phyloP scores from a whole-genome alignment of 2,113 vertebrate species.

The Osmerus mordax region DNA sequence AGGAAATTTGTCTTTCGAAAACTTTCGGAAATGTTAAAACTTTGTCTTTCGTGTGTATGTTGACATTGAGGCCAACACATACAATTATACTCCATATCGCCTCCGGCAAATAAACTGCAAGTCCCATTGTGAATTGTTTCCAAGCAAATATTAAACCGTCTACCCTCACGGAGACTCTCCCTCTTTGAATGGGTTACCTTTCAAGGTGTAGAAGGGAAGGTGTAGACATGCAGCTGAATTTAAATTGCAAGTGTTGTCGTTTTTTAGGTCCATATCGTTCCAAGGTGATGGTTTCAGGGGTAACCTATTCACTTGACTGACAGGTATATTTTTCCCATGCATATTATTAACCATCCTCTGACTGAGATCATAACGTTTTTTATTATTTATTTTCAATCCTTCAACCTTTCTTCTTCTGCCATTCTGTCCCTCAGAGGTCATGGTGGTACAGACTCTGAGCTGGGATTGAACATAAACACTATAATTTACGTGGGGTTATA shows the following conservation, averaged over 20 bases:
- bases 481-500: slow-evolving; percentile 57
- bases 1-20: too few species aligned
- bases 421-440: slow-evolving; percentile 37
- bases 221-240: not conserved
- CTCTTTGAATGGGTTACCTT: not conserved
- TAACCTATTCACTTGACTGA: too few species aligned
- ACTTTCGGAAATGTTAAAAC: too few species aligned
- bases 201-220: not conserved
- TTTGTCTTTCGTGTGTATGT: not conserved
- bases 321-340: too few species aligned
- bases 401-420: not conserved
- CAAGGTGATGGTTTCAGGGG: not conserved
- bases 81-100: not conserved
- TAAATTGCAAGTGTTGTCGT: not conserved
- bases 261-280: not conserved
- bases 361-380: too few species aligned
- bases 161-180: not conserved
- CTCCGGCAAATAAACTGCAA: not conserved
- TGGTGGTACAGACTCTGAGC: not conserved
- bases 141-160: not conserved
- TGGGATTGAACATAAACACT: slow-evolving; percentile 34
- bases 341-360: too few species aligned
- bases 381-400: not conserved
- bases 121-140: slow-evolving; percentile 7
- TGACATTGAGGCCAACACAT: not conserved